phyloP scores from a whole-genome alignment of 2,888 invertebrate species.

The Diabrotica balteata region DNA sequence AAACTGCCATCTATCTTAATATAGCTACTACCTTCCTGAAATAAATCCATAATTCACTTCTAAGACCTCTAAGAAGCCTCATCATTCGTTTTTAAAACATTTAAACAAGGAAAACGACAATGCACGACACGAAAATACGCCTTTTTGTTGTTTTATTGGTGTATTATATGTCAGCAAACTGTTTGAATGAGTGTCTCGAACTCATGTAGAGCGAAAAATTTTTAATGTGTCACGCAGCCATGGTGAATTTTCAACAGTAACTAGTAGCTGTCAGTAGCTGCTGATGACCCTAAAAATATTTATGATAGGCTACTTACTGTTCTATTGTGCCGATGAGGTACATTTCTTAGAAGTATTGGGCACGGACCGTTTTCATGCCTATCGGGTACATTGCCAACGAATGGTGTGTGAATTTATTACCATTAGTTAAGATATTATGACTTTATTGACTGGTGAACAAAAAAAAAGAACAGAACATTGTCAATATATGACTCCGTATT shows the following conservation, averaged over 20 bases:
- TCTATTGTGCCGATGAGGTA: conserved; percentile 12
- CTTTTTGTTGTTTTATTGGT: conserved; percentile 31
- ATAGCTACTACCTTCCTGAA: conserved; percentile 13
- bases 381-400: conserved; percentile 14
- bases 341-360: conserved; percentile 22
- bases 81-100: conserved; percentile 29
- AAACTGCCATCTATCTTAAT: no score
- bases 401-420: conserved; percentile 11
- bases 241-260: conserved; percentile 29
- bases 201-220: conserved; percentile 33
- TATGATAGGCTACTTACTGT: conserved; percentile 20
- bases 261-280: conserved; percentile 30
- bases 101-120: conserved; percentile 26
- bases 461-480: not conserved
- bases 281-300: conserved; percentile 23
- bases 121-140: conserved; percentile 26
- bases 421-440: conserved; percentile 11
- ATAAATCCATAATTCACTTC: conserved; percentile 23
- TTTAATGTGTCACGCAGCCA: conserved; percentile 30
- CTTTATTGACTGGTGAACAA: conserved; percentile 1
- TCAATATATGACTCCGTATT: no score
- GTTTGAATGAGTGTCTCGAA: conserved; percentile 25
- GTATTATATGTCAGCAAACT: conserved; percentile 33
- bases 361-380: conserved; percentile 18
- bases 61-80: conserved; percentile 27